Evolutionary conservation across 2,113 vertebrate species (phyloP), one percentile per base, ranked within the genome.

Genomic region (Vireo altiloquus): DNA sequence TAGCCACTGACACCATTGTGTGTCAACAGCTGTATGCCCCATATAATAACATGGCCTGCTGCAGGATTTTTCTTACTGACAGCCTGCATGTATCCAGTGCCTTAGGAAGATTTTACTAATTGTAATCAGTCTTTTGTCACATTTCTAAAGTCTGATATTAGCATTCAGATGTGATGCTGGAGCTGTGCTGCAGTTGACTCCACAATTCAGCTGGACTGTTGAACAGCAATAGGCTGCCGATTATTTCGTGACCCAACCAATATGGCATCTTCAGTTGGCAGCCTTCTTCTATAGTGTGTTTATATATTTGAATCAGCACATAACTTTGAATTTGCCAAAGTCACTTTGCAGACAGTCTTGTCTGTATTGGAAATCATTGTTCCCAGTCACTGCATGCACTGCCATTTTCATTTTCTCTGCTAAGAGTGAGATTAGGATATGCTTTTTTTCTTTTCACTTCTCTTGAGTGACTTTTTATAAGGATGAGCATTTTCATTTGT

Each of bases 261-360:
- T 28, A 91, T 65, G 66, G 63, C 42, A 92, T 46, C n/a, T 90
- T 56, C 66, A 82, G 27, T 4, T 65, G 31, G 74, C 49, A 90
- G 23, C 27, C 21, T 4, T 9, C 75, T 94, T 75, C 52, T 91
- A 49, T 40, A 2, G 2, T 30, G 23, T 71, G n/a, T 92, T 77
- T 79, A 20, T 82, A 30, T 42, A 82, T 87, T 90, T 65, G 54
- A 72, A 92, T 77, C 63, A 94, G 71, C 35, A 72, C 25, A 3
- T 54, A 50, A n/a, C 70, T 89, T 69, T 50, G 82, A 95, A 68
- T 87, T 92, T 82, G 69, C 76, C 56, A 59, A 95, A 96, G 83
- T 78, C 63, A 82, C 89, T 92, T 94, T 96, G 83, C 63, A 95
- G 63, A 30, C 37, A 46, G 23, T 21, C 44, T 87, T 71, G 59